Conservation (phyloP, 2,888 invertebrate species). For the Andricus quercusramuli region DNA sequence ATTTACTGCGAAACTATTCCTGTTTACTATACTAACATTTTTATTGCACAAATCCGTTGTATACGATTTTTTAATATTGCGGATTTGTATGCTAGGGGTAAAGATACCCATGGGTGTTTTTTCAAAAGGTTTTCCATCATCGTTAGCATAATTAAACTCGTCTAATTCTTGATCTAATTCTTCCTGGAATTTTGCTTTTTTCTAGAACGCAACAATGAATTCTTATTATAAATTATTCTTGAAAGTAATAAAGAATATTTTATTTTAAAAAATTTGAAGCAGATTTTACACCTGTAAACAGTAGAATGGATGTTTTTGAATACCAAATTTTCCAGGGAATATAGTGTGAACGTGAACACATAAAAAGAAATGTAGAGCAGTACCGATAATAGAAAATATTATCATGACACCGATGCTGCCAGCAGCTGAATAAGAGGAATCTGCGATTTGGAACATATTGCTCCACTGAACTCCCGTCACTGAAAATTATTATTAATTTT, state of each 20-base stretch:
- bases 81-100: conserved; percentile 79
- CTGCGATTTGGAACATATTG: conserved; percentile 75
- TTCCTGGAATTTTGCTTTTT: conserved; percentile 8
- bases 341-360: conserved; percentile 93
- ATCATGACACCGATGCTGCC: conserved; percentile 84
- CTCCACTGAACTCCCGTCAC: conserved; percentile 79
- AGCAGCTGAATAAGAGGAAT: conserved; percentile 58
- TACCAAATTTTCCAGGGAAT: conserved; percentile 92
- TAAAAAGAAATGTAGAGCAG: conserved; percentile 85
- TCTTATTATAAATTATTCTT: not conserved
- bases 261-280: not conserved
- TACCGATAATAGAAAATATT: conserved; percentile 86
- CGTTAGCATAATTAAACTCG: conserved; percentile 55
- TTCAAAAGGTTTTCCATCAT: conserved; percentile 73
- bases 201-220: conserved; percentile 14
- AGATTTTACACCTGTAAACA: conserved; percentile 69
- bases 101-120: conserved; percentile 62
- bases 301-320: conserved; percentile 91
- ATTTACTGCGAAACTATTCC: no score
- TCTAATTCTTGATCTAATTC: conserved; percentile 35
- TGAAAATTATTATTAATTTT: conserved; percentile 58
- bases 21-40: conserved; percentile 59
- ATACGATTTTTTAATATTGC: conserved; percentile 79
- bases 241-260: not conserved
- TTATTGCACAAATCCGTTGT: conserved; percentile 62